A percentile compares a stretch with the other conserved stretches of the same genome.
Conservation (phyloP, 2,113 vertebrate genomes). For the Mobula hypostoma region DNA sequence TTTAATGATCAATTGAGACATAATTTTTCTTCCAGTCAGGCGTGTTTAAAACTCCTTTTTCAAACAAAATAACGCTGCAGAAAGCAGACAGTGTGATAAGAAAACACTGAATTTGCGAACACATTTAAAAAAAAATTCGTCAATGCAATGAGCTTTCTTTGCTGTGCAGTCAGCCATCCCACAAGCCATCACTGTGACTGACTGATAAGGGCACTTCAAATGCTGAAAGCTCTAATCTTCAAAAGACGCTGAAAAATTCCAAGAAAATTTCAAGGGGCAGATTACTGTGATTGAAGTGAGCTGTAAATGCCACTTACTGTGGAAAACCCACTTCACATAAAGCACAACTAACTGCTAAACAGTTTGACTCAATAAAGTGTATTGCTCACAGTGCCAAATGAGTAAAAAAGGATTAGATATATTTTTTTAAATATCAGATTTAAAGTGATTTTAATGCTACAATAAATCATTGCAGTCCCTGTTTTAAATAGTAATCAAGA, state of each 20-base stretch:
- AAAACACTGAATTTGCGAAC: neutral
- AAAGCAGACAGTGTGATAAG: neutral
- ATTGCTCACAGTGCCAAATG: neutral
- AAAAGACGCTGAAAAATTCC: conserved; percentile 27
- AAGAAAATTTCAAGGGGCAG: conserved; percentile 26
- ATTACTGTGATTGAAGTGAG: conserved; percentile 34
- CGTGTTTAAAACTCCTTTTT: conserved; percentile 13
- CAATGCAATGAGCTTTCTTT: neutral
- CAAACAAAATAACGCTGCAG: neutral
- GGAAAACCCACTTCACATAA: conserved; percentile 5
- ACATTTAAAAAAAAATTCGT: neutral
- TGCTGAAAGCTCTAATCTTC: conserved; percentile 34
- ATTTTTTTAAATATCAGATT: neutral
- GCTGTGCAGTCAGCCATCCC: conserved; percentile 20
- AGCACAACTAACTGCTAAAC: conserved; percentile 20
- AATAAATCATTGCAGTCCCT: neutral
- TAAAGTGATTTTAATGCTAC: neutral
- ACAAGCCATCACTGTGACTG: conserved; percentile 11
- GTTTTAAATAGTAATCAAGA: neutral
- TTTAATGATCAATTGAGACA: conserved; percentile 12
- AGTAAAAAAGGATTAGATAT: neutral
- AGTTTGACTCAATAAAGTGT: neutral
- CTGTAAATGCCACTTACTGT: conserved; percentile 25
- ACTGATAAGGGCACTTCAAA: conserved; percentile 33
- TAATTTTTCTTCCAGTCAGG: conserved; percentile 26